Conservation (phyloP, 2,113 vertebrate genomes). For the Pseudorasbora parva region DNA sequence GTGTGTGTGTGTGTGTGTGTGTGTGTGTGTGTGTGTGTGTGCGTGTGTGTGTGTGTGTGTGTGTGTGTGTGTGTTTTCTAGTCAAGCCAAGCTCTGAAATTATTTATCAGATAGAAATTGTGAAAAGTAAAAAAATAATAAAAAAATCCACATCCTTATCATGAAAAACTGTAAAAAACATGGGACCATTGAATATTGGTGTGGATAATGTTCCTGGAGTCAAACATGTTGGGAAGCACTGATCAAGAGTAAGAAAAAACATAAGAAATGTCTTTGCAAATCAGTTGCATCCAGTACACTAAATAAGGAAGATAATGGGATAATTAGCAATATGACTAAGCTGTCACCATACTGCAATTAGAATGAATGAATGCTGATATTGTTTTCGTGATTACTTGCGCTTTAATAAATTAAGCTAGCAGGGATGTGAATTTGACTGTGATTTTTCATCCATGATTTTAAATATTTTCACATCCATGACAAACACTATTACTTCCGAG, state of each 20-base stretch:
- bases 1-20: too few relatives aligned
- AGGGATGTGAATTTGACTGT: background rate
- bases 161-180: background rate
- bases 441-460: slow-evolving; percentile 3
- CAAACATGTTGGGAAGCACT: background rate
- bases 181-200: background rate
- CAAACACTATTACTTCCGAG: slow-evolving; percentile 7
- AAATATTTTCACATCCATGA: background rate
- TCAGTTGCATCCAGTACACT: background rate
- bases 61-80: too few relatives aligned
- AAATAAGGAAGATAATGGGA: background rate
- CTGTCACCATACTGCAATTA: slow-evolving; percentile 48
- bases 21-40: too few relatives aligned
- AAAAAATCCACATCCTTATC: too few relatives aligned
- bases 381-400: background rate
- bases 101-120: background rate
- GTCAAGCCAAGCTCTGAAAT: background rate
- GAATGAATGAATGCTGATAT: slow-evolving; percentile 25
- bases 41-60: too few relatives aligned
- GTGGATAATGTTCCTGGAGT: background rate
- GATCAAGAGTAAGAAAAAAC: background rate
- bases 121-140: too few relatives aligned
- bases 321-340: slow-evolving; percentile 16
- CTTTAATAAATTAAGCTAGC: slow-evolving; percentile 5
- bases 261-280: background rate